A percentile compares a stretch with the other conserved stretches of the same genome.
phyloP scores from a whole-genome alignment of 2,113 vertebrate species.

The Gavialis gangeticus region DNA sequence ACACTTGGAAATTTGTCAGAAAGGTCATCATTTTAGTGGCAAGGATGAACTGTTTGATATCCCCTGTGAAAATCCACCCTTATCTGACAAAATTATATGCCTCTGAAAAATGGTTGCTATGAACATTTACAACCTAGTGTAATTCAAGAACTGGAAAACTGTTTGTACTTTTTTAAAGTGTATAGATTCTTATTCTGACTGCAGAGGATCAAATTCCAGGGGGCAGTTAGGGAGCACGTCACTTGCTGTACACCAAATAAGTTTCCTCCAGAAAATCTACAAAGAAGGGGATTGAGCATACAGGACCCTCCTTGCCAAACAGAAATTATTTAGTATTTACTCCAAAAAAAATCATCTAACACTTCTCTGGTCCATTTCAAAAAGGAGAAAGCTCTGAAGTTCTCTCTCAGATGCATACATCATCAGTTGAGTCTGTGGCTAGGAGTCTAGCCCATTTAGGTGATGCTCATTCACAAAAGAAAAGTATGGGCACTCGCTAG shows the following conservation, averaged over 20 bases:
- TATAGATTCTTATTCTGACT: not conserved
- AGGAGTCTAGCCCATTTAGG: not conserved
- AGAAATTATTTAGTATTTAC: not conserved
- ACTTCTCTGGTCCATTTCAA: not conserved
- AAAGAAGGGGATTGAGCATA: not conserved
- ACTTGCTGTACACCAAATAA: not conserved
- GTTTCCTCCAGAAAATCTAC: not conserved
- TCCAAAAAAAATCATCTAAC: not conserved
- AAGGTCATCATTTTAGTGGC: not conserved
- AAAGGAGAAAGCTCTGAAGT: not conserved
- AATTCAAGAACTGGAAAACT: not conserved
- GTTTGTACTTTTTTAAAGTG: not conserved
- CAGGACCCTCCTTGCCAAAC: not conserved
- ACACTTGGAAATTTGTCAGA: too few species aligned
- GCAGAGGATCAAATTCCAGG: not conserved
- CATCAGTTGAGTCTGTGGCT: not conserved
- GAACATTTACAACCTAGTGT: not conserved
- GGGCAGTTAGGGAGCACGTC: not conserved
- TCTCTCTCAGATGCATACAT: not conserved
- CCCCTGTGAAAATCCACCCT: not conserved
- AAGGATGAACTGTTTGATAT: not conserved
- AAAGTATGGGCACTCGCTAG: not conserved
- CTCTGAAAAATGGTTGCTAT: not conserved
- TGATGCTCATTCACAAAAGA: not conserved
- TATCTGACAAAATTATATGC: not conserved